These are phyloP conservation scores for Drosophila willistoni DNA, from an alignment of 1,140 invertebrate species.

Conservation along the genomic window DNA sequence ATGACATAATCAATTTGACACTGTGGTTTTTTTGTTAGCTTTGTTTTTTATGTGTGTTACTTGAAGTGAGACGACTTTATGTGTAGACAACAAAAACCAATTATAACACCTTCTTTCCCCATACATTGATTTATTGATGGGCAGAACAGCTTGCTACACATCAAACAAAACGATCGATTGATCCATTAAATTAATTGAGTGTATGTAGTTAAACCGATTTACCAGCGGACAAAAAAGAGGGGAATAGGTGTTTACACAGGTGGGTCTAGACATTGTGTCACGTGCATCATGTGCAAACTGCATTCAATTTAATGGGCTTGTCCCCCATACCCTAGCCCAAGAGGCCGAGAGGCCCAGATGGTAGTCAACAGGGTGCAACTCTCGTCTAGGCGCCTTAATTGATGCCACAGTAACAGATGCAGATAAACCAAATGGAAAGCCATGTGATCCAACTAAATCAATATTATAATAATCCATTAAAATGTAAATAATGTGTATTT, in stretches of 20 bases:
- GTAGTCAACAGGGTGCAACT: constrained; percentile 19
- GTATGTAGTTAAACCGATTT: constrained; percentile 70
- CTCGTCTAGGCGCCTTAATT: constrained; percentile 70
- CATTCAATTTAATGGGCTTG: constrained; percentile 61
- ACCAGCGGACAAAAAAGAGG: constrained; percentile 32
- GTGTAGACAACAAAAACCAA: constrained; percentile 1
- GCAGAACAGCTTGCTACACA: too few relatives aligned
- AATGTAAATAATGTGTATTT: background rate
- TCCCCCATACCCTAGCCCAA: background rate
- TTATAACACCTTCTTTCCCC: constrained; percentile 25
- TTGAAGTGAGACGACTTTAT: constrained; percentile 35
- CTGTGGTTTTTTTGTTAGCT: constrained; percentile 13
- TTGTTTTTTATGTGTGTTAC: constrained; percentile 5
- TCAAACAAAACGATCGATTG: constrained; percentile 59
- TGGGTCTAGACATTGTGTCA: constrained; percentile 49
- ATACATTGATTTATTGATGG: constrained; percentile 47
- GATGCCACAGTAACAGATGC: constrained; percentile 51
- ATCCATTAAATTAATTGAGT: constrained; percentile 80
- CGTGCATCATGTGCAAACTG: constrained; percentile 55
- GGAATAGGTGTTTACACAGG: background rate
- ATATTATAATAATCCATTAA: background rate
- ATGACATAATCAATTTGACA: background rate
- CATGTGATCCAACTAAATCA: background rate
- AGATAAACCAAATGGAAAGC: constrained; percentile 54
- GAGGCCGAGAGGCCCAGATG: background rate